phyloP scores from a whole-genome alignment of 2,797 vertebrate genomes.

The Periophthalmus magnuspinnatus region DNA sequence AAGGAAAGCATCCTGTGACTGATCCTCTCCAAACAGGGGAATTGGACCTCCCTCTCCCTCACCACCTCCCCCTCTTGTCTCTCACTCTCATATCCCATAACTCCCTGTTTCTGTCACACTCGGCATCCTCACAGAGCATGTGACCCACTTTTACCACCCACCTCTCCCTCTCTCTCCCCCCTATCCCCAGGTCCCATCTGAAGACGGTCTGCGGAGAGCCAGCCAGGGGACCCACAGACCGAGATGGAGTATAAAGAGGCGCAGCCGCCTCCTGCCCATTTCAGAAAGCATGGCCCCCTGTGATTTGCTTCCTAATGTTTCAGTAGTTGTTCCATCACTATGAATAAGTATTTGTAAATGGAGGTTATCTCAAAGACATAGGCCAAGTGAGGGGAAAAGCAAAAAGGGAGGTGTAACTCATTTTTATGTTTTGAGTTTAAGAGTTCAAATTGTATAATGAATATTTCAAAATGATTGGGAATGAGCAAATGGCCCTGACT shows the following conservation, averaged over 20 bases:
- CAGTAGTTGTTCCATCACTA: slow-evolving; percentile 21
- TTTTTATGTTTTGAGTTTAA: neutral
- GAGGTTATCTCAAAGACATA: slow-evolving; percentile 21
- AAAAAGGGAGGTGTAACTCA: slow-evolving; percentile 13
- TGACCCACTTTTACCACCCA: slow-evolving; percentile 79
- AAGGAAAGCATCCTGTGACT: slow-evolving; percentile 81
- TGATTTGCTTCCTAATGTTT: slow-evolving; percentile 33
- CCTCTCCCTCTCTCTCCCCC: slow-evolving; percentile 51
- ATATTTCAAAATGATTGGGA: neutral
- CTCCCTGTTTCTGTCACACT: slow-evolving; percentile 57
- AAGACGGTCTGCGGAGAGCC: slow-evolving; percentile 73
- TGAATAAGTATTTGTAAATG: slow-evolving; percentile 38
- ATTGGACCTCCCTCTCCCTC: slow-evolving; percentile 64
- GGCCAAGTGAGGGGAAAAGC: neutral
- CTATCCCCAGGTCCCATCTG: slow-evolving; percentile 71
- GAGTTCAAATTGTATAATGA: neutral
- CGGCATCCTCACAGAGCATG: slow-evolving; percentile 64
- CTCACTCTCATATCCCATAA: slow-evolving; percentile 34
- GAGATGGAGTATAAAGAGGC: slow-evolving; percentile 43
- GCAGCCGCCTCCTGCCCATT: slow-evolving; percentile 26
- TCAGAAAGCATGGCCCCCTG: slow-evolving; percentile 25
- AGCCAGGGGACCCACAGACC: slow-evolving; percentile 62
- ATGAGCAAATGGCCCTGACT: neutral
- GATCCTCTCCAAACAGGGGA: slow-evolving; percentile 81
- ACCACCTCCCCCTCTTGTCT: slow-evolving; percentile 29